These are phyloP conservation scores for Nanorana parkeri DNA, from an alignment of 2,113 vertebrate species.

Conservation along the genomic window DNA sequence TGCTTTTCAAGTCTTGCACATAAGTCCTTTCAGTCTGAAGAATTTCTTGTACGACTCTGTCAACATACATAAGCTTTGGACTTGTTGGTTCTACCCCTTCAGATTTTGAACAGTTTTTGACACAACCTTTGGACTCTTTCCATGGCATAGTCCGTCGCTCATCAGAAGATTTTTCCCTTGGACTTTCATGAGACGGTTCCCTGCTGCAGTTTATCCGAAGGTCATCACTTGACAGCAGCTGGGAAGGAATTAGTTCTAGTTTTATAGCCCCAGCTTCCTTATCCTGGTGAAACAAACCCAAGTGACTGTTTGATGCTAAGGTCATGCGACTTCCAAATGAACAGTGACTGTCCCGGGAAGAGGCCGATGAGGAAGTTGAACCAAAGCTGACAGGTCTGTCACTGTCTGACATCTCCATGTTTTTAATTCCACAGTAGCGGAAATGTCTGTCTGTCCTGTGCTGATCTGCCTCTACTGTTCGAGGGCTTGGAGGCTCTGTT, in stretches of 20 bases:
- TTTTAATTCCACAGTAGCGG: slow-evolving; percentile 74
- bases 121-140: slow-evolving; percentile 70
- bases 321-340: slow-evolving; percentile 91
- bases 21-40: slow-evolving; percentile 95
- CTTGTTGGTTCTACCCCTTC: slow-evolving; percentile 68
- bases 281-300: slow-evolving; percentile 81
- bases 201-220: slow-evolving; percentile 58
- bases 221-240: slow-evolving; percentile 77
- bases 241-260: slow-evolving; percentile 87
- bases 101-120: slow-evolving; percentile 67
- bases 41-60: slow-evolving; percentile 95
- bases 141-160: slow-evolving; percentile 54
- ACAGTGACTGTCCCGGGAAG: slow-evolving; percentile 94
- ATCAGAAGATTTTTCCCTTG: slow-evolving; percentile 60
- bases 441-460: slow-evolving; percentile 69
- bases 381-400: slow-evolving; percentile 95
- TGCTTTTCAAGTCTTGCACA: slow-evolving; percentile 92
- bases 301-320: slow-evolving; percentile 81
- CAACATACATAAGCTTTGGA: slow-evolving; percentile 91
- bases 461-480: slow-evolving; percentile 69
- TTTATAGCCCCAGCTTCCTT: slow-evolving; percentile 89
- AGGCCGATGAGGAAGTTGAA: slow-evolving; percentile 95
- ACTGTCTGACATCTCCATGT: slow-evolving; percentile 90
- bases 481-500: slow-evolving; percentile 73
- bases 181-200: slow-evolving; percentile 60